Percentiles rank a stretch among this genome's conserved stretches.
Conservation (phyloP, 2,797 vertebrate genomes). For the Anisognathus igniventris region DNA sequence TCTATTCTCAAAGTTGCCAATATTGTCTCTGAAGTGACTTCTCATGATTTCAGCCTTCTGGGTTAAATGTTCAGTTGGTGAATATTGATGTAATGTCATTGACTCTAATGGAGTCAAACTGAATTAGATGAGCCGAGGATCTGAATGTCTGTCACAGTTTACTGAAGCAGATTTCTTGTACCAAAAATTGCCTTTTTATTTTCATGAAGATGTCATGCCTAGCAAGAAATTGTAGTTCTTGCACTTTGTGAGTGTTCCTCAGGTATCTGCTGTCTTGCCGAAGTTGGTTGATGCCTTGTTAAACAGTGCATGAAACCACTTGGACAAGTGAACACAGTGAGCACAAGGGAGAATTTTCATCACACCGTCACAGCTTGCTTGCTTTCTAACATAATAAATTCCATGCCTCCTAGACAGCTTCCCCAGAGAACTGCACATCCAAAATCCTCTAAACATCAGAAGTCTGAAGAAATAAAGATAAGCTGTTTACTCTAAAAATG, state of each 20-base stretch:
- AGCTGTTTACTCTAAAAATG: conserved; percentile 8
- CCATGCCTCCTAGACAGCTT: background rate
- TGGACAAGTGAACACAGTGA: background rate
- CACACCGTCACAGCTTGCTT: background rate
- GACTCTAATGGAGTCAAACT: background rate
- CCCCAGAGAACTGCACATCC: background rate
- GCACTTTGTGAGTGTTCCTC: background rate
- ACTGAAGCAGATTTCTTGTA: background rate
- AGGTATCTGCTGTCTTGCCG: background rate
- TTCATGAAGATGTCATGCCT: conserved; percentile 16
- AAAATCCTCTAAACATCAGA: background rate
- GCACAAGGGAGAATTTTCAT: background rate
- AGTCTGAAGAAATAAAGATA: conserved; percentile 8
- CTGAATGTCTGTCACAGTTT: background rate
- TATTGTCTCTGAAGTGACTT: background rate
- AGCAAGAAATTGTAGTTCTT: background rate
- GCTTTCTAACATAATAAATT: conserved; percentile 13
- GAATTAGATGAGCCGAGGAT: background rate
- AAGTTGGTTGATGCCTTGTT: background rate
- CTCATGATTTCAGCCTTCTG: background rate
- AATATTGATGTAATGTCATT: background rate
- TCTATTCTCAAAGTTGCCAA: background rate
- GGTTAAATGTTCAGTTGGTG: background rate
- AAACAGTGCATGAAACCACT: conserved; percentile 13
- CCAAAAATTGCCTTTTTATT: background rate